Percentiles rank a stretch among this genome's conserved stretches.
phyloP scores from a whole-genome alignment of 2,113 vertebrate species.

The Ginglymostoma cirratum region DNA sequence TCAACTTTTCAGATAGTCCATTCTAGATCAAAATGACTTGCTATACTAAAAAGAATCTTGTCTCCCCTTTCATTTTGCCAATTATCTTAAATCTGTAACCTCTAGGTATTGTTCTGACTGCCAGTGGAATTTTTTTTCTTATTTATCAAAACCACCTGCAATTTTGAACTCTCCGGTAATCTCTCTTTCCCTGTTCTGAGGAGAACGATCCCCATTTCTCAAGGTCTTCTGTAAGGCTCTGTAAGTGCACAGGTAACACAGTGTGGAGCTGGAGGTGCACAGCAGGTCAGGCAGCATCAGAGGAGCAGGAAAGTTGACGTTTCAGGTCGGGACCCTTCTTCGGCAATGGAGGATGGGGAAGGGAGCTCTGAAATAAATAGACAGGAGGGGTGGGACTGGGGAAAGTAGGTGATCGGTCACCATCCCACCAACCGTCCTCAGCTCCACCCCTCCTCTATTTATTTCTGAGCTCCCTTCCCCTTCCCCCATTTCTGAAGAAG shows the following conservation, averaged over 20 bases:
- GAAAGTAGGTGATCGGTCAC: too few species aligned
- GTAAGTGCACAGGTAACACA: background rate
- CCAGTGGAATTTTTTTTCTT: background rate
- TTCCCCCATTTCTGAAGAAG: too few species aligned
- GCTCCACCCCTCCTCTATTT: too few species aligned
- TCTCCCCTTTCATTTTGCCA: background rate
- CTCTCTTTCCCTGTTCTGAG: background rate
- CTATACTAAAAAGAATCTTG: background rate
- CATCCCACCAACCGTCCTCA: too few species aligned
- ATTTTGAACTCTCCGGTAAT: background rate
- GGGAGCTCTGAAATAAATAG: too few species aligned
- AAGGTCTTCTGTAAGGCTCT: background rate
- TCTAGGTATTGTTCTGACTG: background rate
- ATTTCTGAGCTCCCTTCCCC: too few species aligned
- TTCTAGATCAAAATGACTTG: background rate
- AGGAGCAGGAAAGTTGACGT: too few species aligned
- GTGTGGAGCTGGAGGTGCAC: too few species aligned
- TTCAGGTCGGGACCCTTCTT: too few species aligned
- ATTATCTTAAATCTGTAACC: background rate
- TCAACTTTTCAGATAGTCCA: background rate
- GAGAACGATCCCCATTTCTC: background rate
- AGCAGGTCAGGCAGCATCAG: too few species aligned
- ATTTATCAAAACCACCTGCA: background rate
- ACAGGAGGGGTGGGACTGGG: too few species aligned
- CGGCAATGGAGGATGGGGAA: too few species aligned